Evolutionary conservation across 2,888 invertebrate species (phyloP).

Genomic region (Thereva unica): DNA sequence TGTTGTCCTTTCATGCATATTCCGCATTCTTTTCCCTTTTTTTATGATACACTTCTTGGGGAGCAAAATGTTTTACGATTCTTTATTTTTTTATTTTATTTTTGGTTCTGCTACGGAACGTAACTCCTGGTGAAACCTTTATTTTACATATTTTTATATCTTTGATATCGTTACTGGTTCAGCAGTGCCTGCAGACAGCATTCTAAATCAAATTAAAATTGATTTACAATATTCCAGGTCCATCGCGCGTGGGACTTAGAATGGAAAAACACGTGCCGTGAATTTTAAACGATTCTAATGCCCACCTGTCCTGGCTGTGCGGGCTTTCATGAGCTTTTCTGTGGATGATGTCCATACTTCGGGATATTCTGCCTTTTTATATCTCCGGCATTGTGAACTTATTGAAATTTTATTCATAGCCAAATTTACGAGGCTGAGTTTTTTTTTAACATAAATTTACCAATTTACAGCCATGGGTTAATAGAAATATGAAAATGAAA

Average conservation of each 20-base stretch:
- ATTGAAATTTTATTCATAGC: constrained; percentile 43
- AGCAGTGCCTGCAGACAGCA: background rate
- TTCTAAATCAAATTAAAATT: constrained; percentile 23
- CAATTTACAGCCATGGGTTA: constrained; percentile 24
- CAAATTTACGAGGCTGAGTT: constrained; percentile 28
- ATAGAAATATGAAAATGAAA: constrained; percentile 24
- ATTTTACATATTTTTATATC: too few species aligned
- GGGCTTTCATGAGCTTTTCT: constrained; percentile 7
- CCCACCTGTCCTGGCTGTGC: constrained; percentile 17
- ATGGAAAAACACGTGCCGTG: constrained; percentile 19
- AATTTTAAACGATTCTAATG: constrained; percentile 23
- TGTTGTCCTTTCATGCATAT: too few species aligned
- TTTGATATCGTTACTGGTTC: too few species aligned
- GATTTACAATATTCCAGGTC: constrained; percentile 32
- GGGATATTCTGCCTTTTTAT: constrained; percentile 18
- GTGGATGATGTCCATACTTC: constrained; percentile 15
- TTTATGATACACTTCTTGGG: too few species aligned
- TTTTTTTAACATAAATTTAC: constrained; percentile 16
- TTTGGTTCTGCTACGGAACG: too few species aligned
- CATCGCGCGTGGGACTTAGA: constrained; percentile 17
- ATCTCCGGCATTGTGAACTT: constrained; percentile 13
- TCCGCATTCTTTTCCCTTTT: too few species aligned
- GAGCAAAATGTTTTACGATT: too few species aligned
- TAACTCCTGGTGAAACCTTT: too few species aligned
- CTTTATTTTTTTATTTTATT: too few species aligned